Evolutionary conservation across 2,888 invertebrate genomes (phyloP).

Genomic region (Morpho achilles): DNA sequence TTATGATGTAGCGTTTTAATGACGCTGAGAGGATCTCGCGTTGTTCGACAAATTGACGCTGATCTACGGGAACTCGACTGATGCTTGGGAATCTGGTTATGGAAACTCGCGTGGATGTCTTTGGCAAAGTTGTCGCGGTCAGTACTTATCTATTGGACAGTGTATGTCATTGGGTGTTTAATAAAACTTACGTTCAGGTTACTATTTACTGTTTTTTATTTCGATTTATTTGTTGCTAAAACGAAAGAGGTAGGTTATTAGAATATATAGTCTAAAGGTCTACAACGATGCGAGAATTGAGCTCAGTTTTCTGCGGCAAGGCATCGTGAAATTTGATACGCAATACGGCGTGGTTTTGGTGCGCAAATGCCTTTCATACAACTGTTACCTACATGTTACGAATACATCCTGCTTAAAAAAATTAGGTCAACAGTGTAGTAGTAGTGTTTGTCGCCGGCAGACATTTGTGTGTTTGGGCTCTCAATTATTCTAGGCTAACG

Average conservation of each 20-base stretch:
- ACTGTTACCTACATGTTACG: too few species aligned
- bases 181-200: conserved; percentile 42
- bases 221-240: not conserved
- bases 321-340: too few species aligned
- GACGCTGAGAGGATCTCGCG: conserved; percentile 19
- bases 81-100: conserved; percentile 7
- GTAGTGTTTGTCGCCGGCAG: too few species aligned
- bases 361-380: too few species aligned
- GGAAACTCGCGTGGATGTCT: conserved; percentile 5
- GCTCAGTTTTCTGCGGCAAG: too few species aligned
- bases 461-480: too few species aligned
- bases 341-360: too few species aligned
- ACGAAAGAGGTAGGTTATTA: not conserved
- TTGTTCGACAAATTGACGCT: not conserved
- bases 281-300: too few species aligned
- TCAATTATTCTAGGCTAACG: too few species aligned
- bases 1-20: conserved; percentile 7
- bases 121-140: conserved; percentile 18
- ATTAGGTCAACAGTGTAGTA: too few species aligned
- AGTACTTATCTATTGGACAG: conserved; percentile 24
- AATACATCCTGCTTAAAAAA: too few species aligned
- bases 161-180: conserved; percentile 36
- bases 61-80: conserved; percentile 10
- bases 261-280: too few species aligned
- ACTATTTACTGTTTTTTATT: conserved; percentile 17